These are phyloP conservation scores for Carpatolechia fugitivella DNA, from an alignment of 2,888 invertebrate genomes.

Conservation along the genomic window DNA sequence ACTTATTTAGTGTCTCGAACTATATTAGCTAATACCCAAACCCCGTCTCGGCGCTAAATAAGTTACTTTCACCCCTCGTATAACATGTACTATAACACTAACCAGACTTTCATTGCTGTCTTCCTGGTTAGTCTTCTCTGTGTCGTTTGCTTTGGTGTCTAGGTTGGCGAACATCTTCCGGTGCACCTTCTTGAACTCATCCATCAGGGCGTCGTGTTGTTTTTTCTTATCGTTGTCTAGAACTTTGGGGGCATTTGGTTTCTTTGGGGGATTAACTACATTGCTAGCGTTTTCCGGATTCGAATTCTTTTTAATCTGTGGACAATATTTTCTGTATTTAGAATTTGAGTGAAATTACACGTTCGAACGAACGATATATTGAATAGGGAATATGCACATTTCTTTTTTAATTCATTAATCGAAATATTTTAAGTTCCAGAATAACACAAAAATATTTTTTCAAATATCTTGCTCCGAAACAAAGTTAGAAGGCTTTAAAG, in stretches of 20 bases:
- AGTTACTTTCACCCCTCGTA: not conserved
- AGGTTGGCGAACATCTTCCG: conserved; percentile 88
- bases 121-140: conserved; percentile 18
- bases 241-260: conserved; percentile 55
- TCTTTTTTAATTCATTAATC: no score
- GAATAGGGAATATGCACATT: no score
- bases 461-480: no score
- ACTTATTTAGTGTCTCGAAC: no score
- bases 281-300: conserved; percentile 41
- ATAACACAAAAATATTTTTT: no score
- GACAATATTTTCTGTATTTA: not conserved
- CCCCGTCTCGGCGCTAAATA: no score
- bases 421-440: no score
- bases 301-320: conserved; percentile 57
- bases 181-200: conserved; percentile 93
- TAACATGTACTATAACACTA: conserved; percentile 30
- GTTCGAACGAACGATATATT: no score
- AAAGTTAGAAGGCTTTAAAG: no score
- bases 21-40: no score
- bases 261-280: conserved; percentile 45
- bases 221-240: conserved; percentile 82
- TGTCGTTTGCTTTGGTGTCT: conserved; percentile 36
- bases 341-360: no score
- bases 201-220: conserved; percentile 89
- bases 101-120: conserved; percentile 41